Base-by-base conservation (phyloP, 2,113 vertebrate species). In the Ovis canadensis region DNA sequence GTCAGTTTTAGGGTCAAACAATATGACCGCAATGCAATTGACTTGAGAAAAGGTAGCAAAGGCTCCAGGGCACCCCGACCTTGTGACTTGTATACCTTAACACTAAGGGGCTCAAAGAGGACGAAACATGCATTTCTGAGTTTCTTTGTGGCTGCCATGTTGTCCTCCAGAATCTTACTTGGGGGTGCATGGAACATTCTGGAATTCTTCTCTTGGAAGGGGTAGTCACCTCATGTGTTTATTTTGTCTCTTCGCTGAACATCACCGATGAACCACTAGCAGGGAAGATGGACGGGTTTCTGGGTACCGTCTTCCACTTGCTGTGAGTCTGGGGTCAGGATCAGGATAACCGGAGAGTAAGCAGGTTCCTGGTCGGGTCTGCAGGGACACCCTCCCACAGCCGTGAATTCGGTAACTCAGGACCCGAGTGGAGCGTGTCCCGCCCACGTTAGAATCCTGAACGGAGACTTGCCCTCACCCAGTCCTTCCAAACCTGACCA, bases 311-410 rank as follows among this genome's bases (percentile, higher is more conserved):
- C 59, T 23, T 14, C 25, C 21, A 0, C 11, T 40, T 7, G 1
- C 81, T 16, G 6, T 21, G 40, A 25, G 16, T 5, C 36, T 3
- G 33, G 52, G 1, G 3, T 50, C 16, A 11, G 25, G 21, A 10
- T 25, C 7, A 27, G 59, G 48, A 1, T 2, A 31, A 54, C 10
- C 0, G 2, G 9, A 5, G 3, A 3, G 8, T 15, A 4, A 6
- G 0, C 6, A 10, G 25, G 1, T 6, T 21, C 9, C n/a, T 2
- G 1, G 17, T 1, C 1, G 1, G 4, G 15, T n/a, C 45, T 25
- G 12, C 3, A 19, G 16, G 81, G 57, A 3, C 23, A 43, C 43
- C 9, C 0, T 40, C 50, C 25, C 13, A 27, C 17, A 2, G 6
- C 12, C 33, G 0, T 6, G 54, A 8, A 27, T 3, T 54, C 48